A percentile compares a stretch with the other conserved stretches of the same genome.
These are phyloP conservation scores for Cheirogaleus medius DNA, from an alignment of 2,113 vertebrate species.

Conservation along the genomic window DNA sequence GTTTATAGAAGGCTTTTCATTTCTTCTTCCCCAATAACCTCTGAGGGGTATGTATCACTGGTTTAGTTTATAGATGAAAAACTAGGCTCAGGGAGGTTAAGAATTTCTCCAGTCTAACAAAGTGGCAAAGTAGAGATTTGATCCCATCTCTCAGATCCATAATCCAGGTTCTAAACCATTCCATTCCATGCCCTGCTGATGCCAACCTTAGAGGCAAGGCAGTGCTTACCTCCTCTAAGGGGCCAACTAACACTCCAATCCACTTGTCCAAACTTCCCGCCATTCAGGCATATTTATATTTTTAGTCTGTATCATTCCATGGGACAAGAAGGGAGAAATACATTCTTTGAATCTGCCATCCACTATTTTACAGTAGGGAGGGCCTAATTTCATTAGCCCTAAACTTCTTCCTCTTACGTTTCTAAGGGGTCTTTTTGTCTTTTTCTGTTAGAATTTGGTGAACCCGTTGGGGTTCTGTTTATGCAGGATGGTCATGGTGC, in stretches of 20 bases:
- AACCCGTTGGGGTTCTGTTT: not conserved
- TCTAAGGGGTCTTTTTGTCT: not conserved
- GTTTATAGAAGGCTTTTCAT: not conserved
- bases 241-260: not conserved
- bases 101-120: not conserved
- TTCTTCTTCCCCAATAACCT: not conserved
- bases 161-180: not conserved
- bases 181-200: not conserved
- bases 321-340: not conserved
- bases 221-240: not conserved
- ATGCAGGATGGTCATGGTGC: not conserved
- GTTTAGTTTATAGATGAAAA: not conserved
- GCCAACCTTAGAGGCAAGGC: not conserved
- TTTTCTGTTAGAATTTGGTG: not conserved
- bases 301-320: not conserved
- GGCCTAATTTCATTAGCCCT: not conserved
- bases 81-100: not conserved
- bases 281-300: not conserved
- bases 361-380: not conserved
- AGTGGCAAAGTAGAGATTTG: not conserved
- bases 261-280: not conserved
- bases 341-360: not conserved
- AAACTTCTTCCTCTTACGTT: not conserved
- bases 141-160: not conserved
- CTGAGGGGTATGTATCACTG: not conserved